Conservation (phyloP, 2,888 invertebrate genomes). For the Dermolepida albohirtum region DNA sequence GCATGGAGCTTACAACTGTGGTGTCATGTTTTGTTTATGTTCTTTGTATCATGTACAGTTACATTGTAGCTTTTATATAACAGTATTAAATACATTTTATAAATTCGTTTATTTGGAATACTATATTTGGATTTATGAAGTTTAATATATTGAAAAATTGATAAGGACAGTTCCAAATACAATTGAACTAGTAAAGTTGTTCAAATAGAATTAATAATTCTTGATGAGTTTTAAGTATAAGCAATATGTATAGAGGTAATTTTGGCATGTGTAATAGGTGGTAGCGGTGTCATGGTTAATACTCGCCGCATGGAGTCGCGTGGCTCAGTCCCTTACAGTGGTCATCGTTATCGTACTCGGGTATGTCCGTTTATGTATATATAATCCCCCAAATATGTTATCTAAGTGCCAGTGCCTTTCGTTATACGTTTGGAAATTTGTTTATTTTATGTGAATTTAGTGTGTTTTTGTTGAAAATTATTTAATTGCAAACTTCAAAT, state of each 20-base stretch:
- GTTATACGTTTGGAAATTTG: neutral
- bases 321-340: conserved; percentile 58
- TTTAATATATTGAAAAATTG: no score
- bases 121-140: no score
- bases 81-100: no score
- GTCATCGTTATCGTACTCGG: conserved; percentile 59
- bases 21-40: conserved; percentile 22
- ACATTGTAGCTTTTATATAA: neutral
- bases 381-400: conserved; percentile 4
- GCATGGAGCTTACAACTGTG: conserved; percentile 12
- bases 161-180: neutral
- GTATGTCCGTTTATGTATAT: conserved; percentile 54
- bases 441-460: conserved; percentile 8
- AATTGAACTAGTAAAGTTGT: neutral
- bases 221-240: neutral
- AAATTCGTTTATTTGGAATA: no score
- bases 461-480: conserved; percentile 1
- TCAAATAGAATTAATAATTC: conserved; percentile 5
- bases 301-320: conserved; percentile 62
- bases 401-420: neutral
- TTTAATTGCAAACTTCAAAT: neutral
- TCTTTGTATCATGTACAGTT: neutral
- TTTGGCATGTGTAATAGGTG: conserved; percentile 50
- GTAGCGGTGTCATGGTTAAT: conserved; percentile 60
- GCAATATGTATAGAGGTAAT: conserved; percentile 39